Conservation (phyloP, 2,888 invertebrate species). For the Yponomeuta sedellus region DNA sequence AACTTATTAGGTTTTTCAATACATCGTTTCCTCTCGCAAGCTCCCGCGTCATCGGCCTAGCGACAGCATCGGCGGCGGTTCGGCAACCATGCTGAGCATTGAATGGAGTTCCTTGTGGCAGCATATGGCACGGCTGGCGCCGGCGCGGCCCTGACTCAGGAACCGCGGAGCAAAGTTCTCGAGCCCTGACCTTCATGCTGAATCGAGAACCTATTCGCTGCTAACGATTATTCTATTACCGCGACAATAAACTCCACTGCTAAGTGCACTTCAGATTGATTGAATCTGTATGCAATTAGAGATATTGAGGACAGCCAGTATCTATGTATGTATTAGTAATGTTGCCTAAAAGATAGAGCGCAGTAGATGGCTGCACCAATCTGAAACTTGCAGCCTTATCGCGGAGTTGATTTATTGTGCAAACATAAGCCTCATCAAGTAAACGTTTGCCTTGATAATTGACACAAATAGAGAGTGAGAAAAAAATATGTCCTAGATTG, state of each 20-base stretch:
- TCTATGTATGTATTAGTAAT: too few species aligned
- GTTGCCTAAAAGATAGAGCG: too few species aligned
- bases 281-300: background rate
- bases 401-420: background rate
- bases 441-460: conserved; percentile 16
- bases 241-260: background rate
- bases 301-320: background rate
- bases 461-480: conserved; percentile 17
- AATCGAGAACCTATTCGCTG: conserved; percentile 21
- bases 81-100: conserved; percentile 8
- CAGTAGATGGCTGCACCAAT: background rate
- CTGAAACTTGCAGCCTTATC: background rate
- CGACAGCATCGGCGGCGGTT: background rate
- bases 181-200: conserved; percentile 51
- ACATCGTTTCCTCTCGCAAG: background rate
- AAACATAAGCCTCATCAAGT: conserved; percentile 9
- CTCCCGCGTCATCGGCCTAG: background rate
- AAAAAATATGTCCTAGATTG: conserved; percentile 22
- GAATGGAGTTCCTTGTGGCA: conserved; percentile 13
- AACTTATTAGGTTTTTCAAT: too few species aligned
- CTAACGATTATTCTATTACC: background rate
- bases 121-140: conserved; percentile 33
- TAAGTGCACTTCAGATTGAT: background rate
- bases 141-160: conserved; percentile 54
- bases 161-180: conserved; percentile 51